A percentile compares a stretch with the other conserved stretches of the same genome.
Conservation (phyloP, 2,888 invertebrate genomes). For the Hyppa rectilinea region DNA sequence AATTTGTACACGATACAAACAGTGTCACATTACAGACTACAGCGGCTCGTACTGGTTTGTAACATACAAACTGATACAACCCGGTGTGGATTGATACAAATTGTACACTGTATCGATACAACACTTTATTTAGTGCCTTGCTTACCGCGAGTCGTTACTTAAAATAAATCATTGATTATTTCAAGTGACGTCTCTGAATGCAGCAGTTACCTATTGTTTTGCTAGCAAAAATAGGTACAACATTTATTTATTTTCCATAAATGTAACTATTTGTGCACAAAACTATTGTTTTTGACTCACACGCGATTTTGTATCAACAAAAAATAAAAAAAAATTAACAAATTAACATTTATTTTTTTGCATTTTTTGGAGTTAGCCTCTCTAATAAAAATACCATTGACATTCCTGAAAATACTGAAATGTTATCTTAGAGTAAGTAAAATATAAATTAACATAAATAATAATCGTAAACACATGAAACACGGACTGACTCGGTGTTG, state of each 20-base stretch:
- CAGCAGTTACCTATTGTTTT: neutral
- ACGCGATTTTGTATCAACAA: conserved; percentile 46
- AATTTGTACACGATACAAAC: neutral
- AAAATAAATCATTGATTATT: conserved; percentile 3
- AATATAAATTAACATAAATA: conserved; percentile 60
- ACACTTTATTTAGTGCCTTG: neutral
- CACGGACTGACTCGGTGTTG: conserved; percentile 24
- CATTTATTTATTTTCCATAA: conserved; percentile 41
- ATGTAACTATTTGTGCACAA: conserved; percentile 43
- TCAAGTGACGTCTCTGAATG: conserved; percentile 2
- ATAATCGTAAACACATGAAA: conserved; percentile 34
- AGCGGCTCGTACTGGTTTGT: neutral
- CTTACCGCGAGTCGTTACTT: conserved; percentile 11
- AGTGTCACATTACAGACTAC: too few species aligned
- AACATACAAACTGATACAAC: neutral
- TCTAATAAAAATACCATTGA: conserved; percentile 27
- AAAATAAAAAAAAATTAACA: too few species aligned
- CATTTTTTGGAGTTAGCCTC: too few species aligned
- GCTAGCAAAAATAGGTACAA: conserved; percentile 44
- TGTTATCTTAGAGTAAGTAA: conserved; percentile 38
- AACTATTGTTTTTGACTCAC: conserved; percentile 10
- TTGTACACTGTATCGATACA: conserved; percentile 7
- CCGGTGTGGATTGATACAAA: neutral
- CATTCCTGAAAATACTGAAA: conserved; percentile 60
- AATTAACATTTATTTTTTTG: too few species aligned